phyloP scores from a whole-genome alignment of 2,797 vertebrate species.

The Danio jaintianensis region DNA sequence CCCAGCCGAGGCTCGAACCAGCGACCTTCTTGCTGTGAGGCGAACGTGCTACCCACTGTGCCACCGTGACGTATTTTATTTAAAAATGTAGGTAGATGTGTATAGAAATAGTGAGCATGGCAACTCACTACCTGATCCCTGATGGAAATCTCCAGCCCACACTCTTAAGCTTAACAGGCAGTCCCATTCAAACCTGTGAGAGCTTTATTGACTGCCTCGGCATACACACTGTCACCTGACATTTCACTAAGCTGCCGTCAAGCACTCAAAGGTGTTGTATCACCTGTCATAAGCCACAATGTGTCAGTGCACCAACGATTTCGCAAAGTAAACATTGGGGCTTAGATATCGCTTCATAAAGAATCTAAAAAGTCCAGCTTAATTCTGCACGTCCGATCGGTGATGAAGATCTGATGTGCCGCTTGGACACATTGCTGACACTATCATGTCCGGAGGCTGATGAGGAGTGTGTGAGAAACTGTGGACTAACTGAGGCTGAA shows the following conservation, averaged over 20 bases:
- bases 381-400: conserved; percentile 17
- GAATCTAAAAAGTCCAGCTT: neutral
- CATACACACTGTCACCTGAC: conserved; percentile 45
- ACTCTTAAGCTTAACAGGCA: conserved; percentile 42
- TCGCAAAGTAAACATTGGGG: neutral
- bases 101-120: neutral
- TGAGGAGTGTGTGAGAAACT: conserved; percentile 29
- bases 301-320: neutral
- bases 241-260: conserved; percentile 46
- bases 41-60: too few species aligned
- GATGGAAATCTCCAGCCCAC: conserved; percentile 39
- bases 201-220: conserved; percentile 41
- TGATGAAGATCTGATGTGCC: neutral
- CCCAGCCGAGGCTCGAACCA: too few species aligned
- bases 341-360: neutral
- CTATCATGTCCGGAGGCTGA: conserved; percentile 33
- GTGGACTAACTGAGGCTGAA: conserved; percentile 56
- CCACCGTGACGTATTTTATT: too few species aligned
- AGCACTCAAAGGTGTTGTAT: conserved; percentile 34
- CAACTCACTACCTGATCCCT: conserved; percentile 11
- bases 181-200: conserved; percentile 42
- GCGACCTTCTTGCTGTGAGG: too few species aligned
- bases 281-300: conserved; percentile 37
- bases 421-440: conserved; percentile 7
- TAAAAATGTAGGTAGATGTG: too few species aligned